Conservation (phyloP, 2,797 vertebrate species). For the Steatocranus sp. region DNA sequence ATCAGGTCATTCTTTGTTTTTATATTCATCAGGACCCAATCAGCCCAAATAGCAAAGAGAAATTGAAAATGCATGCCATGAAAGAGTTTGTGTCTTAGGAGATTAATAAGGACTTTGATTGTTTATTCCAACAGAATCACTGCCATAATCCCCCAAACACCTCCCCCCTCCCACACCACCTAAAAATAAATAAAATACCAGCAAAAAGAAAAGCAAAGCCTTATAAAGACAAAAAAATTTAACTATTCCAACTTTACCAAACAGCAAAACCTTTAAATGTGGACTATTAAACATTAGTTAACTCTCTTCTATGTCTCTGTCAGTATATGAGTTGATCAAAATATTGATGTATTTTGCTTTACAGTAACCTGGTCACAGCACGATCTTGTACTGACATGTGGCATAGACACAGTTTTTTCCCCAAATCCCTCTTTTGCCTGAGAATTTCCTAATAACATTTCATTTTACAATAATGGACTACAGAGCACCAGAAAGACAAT, state of each 20-base stretch:
- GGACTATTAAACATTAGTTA: neutral
- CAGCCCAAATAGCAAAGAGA: neutral
- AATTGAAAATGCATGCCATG: neutral
- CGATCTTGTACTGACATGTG: neutral
- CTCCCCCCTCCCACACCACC: neutral
- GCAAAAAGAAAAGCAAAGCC: neutral
- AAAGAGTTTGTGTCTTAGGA: accelerated
- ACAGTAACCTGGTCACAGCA: neutral
- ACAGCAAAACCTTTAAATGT: neutral
- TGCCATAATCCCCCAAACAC: neutral
- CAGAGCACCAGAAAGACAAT: neutral
- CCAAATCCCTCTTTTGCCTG: neutral
- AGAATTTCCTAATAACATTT: neutral
- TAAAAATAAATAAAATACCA: neutral
- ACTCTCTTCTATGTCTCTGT: neutral
- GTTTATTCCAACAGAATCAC: neutral
- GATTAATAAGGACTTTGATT: neutral
- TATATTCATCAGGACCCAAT: neutral
- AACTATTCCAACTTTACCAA: neutral
- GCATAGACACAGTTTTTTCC: neutral
- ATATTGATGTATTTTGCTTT: neutral
- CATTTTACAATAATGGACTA: neutral
- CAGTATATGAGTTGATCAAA: neutral
- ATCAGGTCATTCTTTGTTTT: neutral
- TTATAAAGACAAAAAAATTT: neutral